Evolutionary conservation across 2,888 invertebrate species (phyloP).

Genomic region (Apodemia mormo): DNA sequence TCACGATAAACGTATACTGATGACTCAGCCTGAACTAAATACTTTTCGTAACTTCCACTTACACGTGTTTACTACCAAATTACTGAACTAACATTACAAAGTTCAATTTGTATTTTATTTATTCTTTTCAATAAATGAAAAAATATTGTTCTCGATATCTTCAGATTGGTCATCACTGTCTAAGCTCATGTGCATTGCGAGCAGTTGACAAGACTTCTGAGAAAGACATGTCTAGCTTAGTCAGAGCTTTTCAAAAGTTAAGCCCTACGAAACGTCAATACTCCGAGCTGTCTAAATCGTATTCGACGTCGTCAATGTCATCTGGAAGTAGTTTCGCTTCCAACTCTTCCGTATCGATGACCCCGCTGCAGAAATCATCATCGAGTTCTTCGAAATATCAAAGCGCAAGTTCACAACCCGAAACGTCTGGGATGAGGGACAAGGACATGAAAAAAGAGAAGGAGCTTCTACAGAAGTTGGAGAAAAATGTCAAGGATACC

Average conservation of each 20-base stretch:
- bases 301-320: conserved; percentile 15
- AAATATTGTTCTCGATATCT: no score
- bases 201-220: conserved; percentile 6
- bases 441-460: conserved; percentile 7
- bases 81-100: no score
- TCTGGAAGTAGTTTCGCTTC: conserved; percentile 1
- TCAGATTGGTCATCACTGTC: no score
- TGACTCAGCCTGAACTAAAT: no score
- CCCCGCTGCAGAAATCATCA: background rate
- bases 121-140: no score
- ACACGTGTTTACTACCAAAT: no score
- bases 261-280: conserved; percentile 8
- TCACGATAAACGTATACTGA: no score
- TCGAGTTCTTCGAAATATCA: conserved; percentile 6
- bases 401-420: background rate
- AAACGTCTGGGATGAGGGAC: conserved; percentile 8
- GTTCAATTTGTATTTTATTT: no score
- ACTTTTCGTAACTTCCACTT: no score
- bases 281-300: background rate
- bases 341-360: background rate
- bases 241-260: background rate
- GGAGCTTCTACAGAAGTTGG: conserved; percentile 12
- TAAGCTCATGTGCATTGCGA: no score
- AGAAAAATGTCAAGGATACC: background rate
- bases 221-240: conserved; percentile 3